Evolutionary conservation across 2,888 invertebrate species (phyloP).

Genomic region (Mayetiola destructor): DNA sequence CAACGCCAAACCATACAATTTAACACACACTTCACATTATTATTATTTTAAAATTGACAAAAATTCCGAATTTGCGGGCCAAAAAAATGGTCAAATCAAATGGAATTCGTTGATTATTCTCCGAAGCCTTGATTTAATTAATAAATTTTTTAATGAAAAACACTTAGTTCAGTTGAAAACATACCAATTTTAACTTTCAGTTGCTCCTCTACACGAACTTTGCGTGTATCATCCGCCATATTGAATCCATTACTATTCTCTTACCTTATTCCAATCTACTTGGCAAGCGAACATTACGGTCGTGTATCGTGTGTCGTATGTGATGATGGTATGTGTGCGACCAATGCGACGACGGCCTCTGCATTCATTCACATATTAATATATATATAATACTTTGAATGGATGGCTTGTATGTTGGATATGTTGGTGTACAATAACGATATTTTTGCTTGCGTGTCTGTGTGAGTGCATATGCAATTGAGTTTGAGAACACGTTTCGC

Average conservation of each 20-base stretch:
- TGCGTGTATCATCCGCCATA: slow-evolving; percentile 82
- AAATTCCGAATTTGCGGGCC: no score
- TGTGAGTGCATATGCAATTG: no score
- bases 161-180: slow-evolving; percentile 31
- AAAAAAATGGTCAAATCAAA: no score
- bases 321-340: background rate
- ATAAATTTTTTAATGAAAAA: no score
- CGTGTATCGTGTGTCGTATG: background rate
- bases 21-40: no score
- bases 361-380: background rate
- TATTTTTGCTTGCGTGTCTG: no score
- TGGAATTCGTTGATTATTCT: no score
- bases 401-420: no score
- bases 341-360: background rate
- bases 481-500: no score
- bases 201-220: slow-evolving; percentile 84
- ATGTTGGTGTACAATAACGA: no score
- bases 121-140: no score
- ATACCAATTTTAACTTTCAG: slow-evolving; percentile 88
- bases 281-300: slow-evolving; percentile 4
- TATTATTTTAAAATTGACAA: no score
- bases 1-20: background rate
- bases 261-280: slow-evolving; percentile 1
- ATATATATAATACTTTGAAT: background rate
- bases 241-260: slow-evolving; percentile 62